Conservation (phyloP, 2,888 invertebrate species). For the Agriopis aurantiaria region DNA sequence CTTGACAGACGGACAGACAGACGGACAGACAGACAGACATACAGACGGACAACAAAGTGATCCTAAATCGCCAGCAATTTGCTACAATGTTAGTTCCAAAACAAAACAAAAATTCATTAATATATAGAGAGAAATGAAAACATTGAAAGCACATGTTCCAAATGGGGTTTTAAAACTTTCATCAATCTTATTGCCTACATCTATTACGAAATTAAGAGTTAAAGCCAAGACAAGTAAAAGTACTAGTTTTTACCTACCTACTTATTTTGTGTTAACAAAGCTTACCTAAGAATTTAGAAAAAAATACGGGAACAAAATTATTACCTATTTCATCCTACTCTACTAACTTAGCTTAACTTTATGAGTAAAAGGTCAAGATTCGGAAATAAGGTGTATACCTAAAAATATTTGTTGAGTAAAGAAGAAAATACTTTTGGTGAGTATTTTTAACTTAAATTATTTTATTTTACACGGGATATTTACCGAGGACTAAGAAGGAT, state of each 20-base stretch:
- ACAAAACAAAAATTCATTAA: not conserved
- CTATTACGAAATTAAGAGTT: constrained; percentile 13
- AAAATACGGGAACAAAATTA: not conserved
- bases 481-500: no score
- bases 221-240: not conserved
- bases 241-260: no score
- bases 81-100: not conserved
- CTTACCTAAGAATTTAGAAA: not conserved
- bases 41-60: no score
- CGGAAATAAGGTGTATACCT: no score
- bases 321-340: not conserved
- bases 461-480: no score
- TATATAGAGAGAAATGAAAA: constrained; percentile 21
- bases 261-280: not conserved
- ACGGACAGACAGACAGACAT: no score
- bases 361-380: not conserved
- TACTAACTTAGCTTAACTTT: constrained; percentile 4
- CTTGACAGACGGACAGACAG: no score
- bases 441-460: no score
- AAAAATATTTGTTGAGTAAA: no score
- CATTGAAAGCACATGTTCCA: not conserved
- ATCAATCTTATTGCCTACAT: not conserved
- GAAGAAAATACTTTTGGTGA: no score
- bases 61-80: no score
- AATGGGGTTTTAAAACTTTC: constrained; percentile 1